phyloP scores from a whole-genome alignment of 2,888 invertebrate genomes.

The Lobophora halterata region DNA sequence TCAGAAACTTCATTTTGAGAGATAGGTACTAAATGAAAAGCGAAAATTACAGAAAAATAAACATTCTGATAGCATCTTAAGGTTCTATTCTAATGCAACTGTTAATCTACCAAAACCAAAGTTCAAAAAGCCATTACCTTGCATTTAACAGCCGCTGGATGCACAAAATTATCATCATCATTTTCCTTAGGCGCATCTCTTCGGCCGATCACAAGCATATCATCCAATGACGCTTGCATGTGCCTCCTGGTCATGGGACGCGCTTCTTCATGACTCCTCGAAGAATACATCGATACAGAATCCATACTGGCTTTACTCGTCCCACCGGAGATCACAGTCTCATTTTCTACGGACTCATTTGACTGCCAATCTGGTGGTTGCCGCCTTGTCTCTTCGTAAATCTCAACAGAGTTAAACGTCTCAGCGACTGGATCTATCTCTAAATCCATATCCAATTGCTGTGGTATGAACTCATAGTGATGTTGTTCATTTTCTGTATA shows the following conservation, averaged over 20 bases:
- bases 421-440: conserved; percentile 59
- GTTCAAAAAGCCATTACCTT: conserved; percentile 46
- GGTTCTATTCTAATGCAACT: too few species aligned
- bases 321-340: conserved; percentile 67
- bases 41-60: too few species aligned
- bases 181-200: conserved; percentile 44
- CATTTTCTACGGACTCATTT: conserved; percentile 79
- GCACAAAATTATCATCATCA: conserved; percentile 69
- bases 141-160: conserved; percentile 64
- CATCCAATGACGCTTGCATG: conserved; percentile 79
- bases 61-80: too few species aligned
- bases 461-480: conserved; percentile 65
- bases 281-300: conserved; percentile 81
- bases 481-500: conserved; percentile 68
- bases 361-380: conserved; percentile 56
- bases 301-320: conserved; percentile 70
- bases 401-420: conserved; percentile 67
- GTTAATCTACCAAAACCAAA: neutral
- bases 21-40: too few species aligned
- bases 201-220: conserved; percentile 77
- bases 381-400: conserved; percentile 58
- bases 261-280: conserved; percentile 78
- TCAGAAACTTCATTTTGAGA: too few species aligned
- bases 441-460: conserved; percentile 52
- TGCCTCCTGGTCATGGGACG: conserved; percentile 53